Base-by-base conservation (phyloP, 2,797 vertebrate species). In the Lindbergichthys nudifrons region DNA sequence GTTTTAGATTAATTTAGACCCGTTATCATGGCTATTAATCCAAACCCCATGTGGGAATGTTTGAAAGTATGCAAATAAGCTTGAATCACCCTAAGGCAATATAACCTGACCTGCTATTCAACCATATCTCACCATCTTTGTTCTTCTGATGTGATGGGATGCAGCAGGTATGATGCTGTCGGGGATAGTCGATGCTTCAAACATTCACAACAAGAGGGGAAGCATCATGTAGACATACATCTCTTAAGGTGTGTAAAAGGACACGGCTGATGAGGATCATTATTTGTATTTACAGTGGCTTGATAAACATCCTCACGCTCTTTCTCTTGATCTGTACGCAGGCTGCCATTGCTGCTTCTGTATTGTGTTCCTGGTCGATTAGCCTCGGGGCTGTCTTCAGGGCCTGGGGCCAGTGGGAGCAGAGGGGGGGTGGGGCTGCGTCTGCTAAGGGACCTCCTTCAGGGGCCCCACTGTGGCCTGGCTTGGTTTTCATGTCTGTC, bases 321-420 rank as follows among this genome's bases (percentile, higher is more conserved):
- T 46, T 69, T 62, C 26, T 16, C 62, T 87, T 88, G 67, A 87
- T 88, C 61, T 66, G 57, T 43, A 66, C 67, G 53, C 43, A 10
- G 65, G 36, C 86, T 76, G 68, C 67, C 62, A 70, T 61, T 71
- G 56, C 77, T 67, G 61, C 80, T 81, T 74, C 64, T 83, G 81
- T 36, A 94, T 93, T 94, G 91, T 87, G 89, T 94, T 96, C 95
- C 94, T 91, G 94, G 95, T 95, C 81, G 91, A 92, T 93, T 96
- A 93, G 96, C 96, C 96, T 92, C 89, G 70, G 96, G 96, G 95
- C 95, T 95, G 92, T 92, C 96, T 96, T 94, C 94, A 89, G 96
- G 96, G 96, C 90, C 92, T 92, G 86, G 74, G 89, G 92, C 95
- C 94, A 70, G 89, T 85, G 93, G 94, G 83, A 88, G 91, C 86